Conservation (phyloP, 2,888 invertebrate genomes). For the Sycophila texana region DNA sequence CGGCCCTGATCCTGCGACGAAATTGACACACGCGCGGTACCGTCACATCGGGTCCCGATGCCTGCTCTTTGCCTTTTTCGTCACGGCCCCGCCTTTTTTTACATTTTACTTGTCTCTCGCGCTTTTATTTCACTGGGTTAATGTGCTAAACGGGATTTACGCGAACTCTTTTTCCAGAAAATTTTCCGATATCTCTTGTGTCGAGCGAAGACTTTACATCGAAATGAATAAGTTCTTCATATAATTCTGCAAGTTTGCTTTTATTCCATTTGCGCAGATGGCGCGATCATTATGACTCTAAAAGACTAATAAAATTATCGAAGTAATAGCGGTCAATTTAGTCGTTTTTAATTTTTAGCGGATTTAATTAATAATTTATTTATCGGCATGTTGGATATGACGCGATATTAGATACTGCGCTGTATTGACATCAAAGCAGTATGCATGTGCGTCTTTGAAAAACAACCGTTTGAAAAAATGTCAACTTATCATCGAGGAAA, state of each 20-base stretch:
- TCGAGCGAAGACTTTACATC: not conserved
- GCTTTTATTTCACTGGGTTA: too few species aligned
- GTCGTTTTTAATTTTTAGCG: constrained; percentile 21
- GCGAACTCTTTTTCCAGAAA: not conserved
- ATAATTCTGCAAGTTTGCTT: too few species aligned
- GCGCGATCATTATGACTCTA: too few species aligned
- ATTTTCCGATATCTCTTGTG: not conserved
- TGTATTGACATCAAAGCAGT: constrained; percentile 9
- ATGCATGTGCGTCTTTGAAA: constrained; percentile 17
- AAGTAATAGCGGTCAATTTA: constrained; percentile 39
- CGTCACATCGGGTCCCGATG: too few species aligned
- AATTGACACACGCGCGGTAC: too few species aligned
- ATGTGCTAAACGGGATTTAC: too few species aligned
- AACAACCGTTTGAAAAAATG: constrained; percentile 27
- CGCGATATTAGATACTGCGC: constrained; percentile 38
- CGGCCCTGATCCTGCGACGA: too few species aligned
- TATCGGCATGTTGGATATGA: constrained; percentile 21
- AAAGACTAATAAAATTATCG: constrained; percentile 16
- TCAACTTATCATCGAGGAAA: constrained; percentile 32
- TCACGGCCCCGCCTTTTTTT: too few species aligned
- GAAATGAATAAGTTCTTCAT: not conserved
- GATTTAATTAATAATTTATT: constrained; percentile 50
- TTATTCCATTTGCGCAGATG: too few species aligned
- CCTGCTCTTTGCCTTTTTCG: too few species aligned
- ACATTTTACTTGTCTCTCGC: too few species aligned